Percentiles rank a stretch among this genome's conserved stretches.
These are phyloP conservation scores for Vespertilio murinus DNA, from an alignment of 2,797 vertebrate genomes.

Conservation along the genomic window DNA sequence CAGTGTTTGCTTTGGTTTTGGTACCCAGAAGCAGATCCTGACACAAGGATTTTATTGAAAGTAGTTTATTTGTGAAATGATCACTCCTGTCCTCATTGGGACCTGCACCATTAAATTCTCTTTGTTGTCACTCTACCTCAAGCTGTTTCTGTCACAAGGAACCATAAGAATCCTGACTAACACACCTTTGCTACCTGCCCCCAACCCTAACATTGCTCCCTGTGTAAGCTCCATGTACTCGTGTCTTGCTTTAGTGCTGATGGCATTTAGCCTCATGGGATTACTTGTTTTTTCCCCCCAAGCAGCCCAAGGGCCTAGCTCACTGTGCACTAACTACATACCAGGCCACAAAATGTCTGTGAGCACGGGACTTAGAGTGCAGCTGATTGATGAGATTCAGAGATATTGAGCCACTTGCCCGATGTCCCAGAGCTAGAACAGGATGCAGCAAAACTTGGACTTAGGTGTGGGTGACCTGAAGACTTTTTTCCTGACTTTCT, in stretches of 20 bases:
- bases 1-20: neutral
- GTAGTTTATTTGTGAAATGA: neutral
- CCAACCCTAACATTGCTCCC: neutral
- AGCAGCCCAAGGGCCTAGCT: neutral
- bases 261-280: neutral
- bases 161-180: neutral
- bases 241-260: neutral
- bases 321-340: neutral
- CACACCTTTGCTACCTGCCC: neutral
- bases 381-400: neutral
- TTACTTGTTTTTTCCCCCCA: neutral
- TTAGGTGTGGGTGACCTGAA: neutral
- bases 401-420: neutral
- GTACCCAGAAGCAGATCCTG: neutral
- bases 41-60: neutral
- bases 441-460: neutral
- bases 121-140: neutral
- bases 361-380: neutral
- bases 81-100: neutral
- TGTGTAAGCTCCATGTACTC: neutral
- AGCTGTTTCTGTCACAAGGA: neutral
- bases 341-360: neutral
- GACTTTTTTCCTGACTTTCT: neutral
- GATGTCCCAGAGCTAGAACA: neutral
- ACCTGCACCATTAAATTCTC: too few relatives aligned